These are phyloP conservation scores for Cryptocephalus primarius DNA, from an alignment of 2,888 invertebrate species.

Conservation along the genomic window DNA sequence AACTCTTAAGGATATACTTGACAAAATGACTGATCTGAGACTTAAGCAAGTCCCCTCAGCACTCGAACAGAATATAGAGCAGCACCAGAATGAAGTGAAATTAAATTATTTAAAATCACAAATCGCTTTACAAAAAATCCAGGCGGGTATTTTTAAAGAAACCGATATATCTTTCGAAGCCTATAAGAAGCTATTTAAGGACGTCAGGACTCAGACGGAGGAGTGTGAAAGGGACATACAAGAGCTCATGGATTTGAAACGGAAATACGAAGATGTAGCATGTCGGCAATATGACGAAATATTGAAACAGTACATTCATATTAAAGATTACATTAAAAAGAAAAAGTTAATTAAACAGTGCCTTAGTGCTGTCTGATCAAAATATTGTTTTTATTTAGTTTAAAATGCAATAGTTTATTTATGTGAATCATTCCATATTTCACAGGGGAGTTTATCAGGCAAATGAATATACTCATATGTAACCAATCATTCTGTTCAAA, in stretches of 20 bases:
- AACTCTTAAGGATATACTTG: conserved; percentile 25
- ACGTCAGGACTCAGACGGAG: conserved; percentile 32
- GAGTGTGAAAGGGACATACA: conserved; percentile 30
- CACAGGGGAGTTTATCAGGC: too few relatives aligned
- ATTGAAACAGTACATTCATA: conserved; percentile 32
- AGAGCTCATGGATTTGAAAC: conserved; percentile 29
- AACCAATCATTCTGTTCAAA: too few relatives aligned
- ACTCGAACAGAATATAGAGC: conserved; percentile 27
- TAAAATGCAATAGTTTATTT: too few relatives aligned
- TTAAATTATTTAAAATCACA: conserved; percentile 30
- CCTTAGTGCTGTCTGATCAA: too few relatives aligned
- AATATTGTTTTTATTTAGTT: too few relatives aligned
- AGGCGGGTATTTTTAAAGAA: conserved; percentile 35
- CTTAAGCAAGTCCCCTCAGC: conserved; percentile 24
- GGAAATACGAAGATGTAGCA: conserved; percentile 33
- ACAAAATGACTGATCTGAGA: conserved; percentile 31
- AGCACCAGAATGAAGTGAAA: conserved; percentile 29
- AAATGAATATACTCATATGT: too few relatives aligned
- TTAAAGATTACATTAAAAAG: conserved; percentile 33
- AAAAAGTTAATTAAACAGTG: conserved; percentile 18
- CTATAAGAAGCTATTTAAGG: conserved; percentile 31
- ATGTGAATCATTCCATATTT: too few relatives aligned
- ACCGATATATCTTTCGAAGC: conserved; percentile 33
- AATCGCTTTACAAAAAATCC: conserved; percentile 21
- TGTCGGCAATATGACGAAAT: conserved; percentile 37